phyloP scores from a whole-genome alignment of 1,140 invertebrate species.

The Bombus vancouverensis region DNA sequence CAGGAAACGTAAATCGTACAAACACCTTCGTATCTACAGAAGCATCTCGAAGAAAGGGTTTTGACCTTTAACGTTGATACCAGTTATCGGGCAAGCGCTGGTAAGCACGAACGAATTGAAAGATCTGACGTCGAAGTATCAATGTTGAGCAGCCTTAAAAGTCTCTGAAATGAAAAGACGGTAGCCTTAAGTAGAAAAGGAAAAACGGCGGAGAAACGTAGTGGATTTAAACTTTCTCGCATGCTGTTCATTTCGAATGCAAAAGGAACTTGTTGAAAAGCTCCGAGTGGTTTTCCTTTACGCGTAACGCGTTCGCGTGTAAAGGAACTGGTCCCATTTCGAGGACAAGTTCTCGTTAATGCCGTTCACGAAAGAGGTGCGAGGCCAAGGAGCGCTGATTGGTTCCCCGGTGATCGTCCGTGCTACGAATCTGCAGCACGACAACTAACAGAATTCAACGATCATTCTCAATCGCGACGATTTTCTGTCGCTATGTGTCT shows the following conservation, averaged over 20 bases:
- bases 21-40: not conserved
- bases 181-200: not conserved
- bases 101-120: not conserved
- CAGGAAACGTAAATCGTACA: not conserved
- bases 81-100: not conserved
- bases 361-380: not conserved
- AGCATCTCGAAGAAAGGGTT: not conserved
- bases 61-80: not conserved
- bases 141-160: not conserved
- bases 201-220: not conserved
- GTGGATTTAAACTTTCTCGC: not conserved
- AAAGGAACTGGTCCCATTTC: not conserved
- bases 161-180: not conserved
- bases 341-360: constrained; percentile 36
- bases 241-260: not conserved
- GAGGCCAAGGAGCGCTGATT: constrained; percentile 37
- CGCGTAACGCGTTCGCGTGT: not conserved
- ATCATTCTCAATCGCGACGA: constrained; percentile 21
- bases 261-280: not conserved
- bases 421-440: constrained; percentile 54
- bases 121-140: not conserved
- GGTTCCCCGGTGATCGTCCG: constrained; percentile 49
- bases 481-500: constrained; percentile 16
- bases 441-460: constrained; percentile 46
- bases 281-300: not conserved